Percentiles rank a stretch among this genome's conserved stretches.
phyloP scores from a whole-genome alignment of 2,797 vertebrate species.

The Taeniopygia guttata region DNA sequence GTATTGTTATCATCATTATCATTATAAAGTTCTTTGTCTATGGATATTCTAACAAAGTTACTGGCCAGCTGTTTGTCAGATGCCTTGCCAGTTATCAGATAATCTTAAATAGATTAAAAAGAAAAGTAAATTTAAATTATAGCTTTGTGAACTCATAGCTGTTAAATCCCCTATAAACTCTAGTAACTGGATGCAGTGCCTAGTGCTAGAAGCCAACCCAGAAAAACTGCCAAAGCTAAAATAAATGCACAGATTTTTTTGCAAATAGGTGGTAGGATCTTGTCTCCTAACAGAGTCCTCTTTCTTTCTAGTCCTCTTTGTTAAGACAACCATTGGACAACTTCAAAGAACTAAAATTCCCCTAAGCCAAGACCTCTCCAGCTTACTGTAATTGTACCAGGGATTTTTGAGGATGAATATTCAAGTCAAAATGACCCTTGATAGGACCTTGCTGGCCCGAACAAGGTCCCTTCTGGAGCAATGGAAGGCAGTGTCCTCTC shows the following conservation, averaged over 20 bases:
- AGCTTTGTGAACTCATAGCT: background rate
- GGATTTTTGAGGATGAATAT: background rate
- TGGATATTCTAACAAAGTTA: background rate
- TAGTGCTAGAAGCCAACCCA: background rate
- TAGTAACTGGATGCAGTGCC: background rate
- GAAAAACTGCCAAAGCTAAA: background rate
- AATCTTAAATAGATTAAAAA: background rate
- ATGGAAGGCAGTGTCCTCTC: background rate
- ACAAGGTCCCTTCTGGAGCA: background rate
- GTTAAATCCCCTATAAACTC: background rate
- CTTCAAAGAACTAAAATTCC: background rate
- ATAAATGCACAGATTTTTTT: background rate
- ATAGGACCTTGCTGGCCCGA: background rate
- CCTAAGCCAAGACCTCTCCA: background rate
- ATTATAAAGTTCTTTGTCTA: background rate
- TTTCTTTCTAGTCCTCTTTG: background rate
- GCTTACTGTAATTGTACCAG: background rate
- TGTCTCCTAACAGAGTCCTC: background rate
- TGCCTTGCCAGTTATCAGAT: background rate
- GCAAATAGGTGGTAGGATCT: background rate
- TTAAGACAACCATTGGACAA: background rate
- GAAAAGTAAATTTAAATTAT: background rate
- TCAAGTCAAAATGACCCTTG: background rate
- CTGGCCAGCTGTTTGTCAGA: constrained; percentile 24
- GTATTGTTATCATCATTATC: constrained; percentile 20